Percentiles rank a stretch among this genome's conserved stretches.
Conservation (phyloP, 2,797 vertebrate species). For the Lemur catta region DNA sequence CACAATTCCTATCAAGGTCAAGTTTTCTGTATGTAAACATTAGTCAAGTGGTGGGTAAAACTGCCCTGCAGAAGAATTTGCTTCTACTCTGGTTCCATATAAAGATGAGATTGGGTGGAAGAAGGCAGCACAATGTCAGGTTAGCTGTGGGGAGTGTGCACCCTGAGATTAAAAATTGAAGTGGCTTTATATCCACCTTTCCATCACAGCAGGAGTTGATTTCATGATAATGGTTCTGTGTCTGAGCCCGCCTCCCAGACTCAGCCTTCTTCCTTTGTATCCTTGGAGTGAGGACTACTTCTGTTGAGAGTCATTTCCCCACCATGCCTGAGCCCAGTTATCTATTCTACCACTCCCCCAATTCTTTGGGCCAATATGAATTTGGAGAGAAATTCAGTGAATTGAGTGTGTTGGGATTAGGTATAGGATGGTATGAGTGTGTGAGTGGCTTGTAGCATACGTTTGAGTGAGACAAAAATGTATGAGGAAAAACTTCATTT, state of each 20-base stretch:
- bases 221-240: neutral
- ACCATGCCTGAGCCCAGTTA: neutral
- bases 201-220: neutral
- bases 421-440: accelerated
- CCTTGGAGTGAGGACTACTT: neutral
- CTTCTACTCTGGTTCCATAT: neutral
- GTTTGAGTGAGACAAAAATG: neutral
- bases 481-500: neutral
- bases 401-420: neutral
- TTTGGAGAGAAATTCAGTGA: neutral
- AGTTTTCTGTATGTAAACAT: neutral
- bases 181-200: neutral
- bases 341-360: neutral
- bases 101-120: neutral
- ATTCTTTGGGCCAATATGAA: neutral
- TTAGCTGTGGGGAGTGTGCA: neutral
- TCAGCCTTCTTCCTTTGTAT: neutral
- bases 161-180: neutral
- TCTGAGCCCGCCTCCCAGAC: neutral
- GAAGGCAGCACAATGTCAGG: neutral
- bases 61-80: neutral
- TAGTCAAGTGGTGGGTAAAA: neutral
- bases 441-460: neutral
- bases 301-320: neutral
- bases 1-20: neutral